phyloP scores from a whole-genome alignment of 2,797 vertebrate species.

The Hypotaenidia philippensis region DNA sequence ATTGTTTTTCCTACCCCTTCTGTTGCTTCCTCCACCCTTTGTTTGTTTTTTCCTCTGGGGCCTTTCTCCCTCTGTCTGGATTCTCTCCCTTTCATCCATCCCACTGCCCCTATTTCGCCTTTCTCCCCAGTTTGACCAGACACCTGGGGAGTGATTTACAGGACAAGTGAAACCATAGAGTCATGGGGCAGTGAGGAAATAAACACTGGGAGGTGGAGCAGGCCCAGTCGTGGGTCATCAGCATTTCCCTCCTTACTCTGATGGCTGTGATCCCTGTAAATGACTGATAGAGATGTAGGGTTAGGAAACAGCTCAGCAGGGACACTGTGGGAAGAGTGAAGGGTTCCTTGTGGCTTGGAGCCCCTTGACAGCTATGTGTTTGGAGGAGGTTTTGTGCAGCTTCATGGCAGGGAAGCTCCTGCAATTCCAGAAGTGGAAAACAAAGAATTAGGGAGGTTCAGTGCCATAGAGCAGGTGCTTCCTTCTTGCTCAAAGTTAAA shows the following conservation, averaged over 20 bases:
- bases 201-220: not conserved
- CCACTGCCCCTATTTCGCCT: not conserved
- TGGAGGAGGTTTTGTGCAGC: not conserved
- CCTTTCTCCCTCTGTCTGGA: not conserved
- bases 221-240: not conserved
- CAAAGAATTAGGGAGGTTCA: not conserved
- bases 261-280: not conserved
- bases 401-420: not conserved
- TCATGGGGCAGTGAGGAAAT: not conserved
- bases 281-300: not conserved
- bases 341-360: not conserved
- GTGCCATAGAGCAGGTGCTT: not conserved
- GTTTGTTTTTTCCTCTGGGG: not conserved
- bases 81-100: not conserved
- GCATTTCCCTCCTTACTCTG: not conserved
- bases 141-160: not conserved
- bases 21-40: not conserved
- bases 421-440: not conserved
- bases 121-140: not conserved
- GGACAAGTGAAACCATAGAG: not conserved
- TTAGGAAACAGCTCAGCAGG: not conserved
- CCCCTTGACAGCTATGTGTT: not conserved
- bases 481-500: not conserved
- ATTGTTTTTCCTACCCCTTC: not conserved
- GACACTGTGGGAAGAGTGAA: not conserved